phyloP scores from a whole-genome alignment of 2,113 vertebrate genomes.

The Atrichornis clamosus region DNA sequence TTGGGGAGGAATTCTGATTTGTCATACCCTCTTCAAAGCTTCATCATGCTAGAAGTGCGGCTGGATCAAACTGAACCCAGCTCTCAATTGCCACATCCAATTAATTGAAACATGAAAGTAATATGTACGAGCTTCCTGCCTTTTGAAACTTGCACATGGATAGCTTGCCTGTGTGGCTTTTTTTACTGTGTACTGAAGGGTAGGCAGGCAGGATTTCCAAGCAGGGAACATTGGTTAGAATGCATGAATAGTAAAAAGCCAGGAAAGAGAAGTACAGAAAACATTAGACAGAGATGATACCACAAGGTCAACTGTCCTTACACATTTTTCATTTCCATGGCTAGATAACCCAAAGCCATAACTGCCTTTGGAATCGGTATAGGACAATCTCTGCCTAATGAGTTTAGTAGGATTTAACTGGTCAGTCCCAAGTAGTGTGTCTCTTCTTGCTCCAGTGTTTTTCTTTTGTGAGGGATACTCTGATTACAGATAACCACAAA shows the following conservation, averaged over 20 bases:
- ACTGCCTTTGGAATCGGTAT: neutral
- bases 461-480: neutral
- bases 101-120: neutral
- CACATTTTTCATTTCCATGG: neutral
- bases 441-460: neutral
- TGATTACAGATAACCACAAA: neutral
- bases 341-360: neutral
- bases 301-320: neutral
- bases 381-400: neutral
- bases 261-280: neutral
- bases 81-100: neutral
- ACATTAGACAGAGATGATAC: neutral
- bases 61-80: neutral
- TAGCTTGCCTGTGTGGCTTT: neutral
- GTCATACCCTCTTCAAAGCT: neutral
- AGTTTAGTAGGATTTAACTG: neutral
- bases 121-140: neutral
- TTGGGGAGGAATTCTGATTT: neutral
- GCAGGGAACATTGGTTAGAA: neutral
- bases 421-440: neutral
- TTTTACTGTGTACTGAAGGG: neutral
- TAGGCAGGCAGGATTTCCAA: neutral
- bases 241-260: neutral
- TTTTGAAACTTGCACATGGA: neutral
- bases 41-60: accelerated